These are phyloP conservation scores for Trachelus troglodyta DNA, from an alignment of 2,888 invertebrate species.

Conservation along the genomic window DNA sequence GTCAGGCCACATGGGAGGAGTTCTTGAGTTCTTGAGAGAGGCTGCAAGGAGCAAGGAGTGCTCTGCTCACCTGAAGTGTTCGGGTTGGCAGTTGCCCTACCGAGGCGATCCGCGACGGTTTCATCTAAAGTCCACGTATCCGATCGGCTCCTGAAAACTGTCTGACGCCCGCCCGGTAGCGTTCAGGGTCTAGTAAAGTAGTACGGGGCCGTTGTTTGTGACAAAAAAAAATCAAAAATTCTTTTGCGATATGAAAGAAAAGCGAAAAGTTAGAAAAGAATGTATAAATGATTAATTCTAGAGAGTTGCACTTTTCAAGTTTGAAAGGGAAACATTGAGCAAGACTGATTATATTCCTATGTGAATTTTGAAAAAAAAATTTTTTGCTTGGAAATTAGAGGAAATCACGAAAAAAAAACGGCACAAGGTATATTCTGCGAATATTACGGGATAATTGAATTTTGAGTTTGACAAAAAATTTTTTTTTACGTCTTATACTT, in stretches of 20 bases:
- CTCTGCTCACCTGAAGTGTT: slow-evolving; percentile 52
- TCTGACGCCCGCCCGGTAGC: slow-evolving; percentile 16
- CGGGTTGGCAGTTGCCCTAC: slow-evolving; percentile 57
- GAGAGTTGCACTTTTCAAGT: too few relatives aligned
- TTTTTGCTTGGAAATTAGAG: too few relatives aligned
- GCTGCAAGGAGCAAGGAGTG: slow-evolving; percentile 27
- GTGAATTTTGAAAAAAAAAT: too few relatives aligned
- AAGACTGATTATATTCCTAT: too few relatives aligned
- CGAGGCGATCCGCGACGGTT: slow-evolving; percentile 52
- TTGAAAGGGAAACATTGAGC: too few relatives aligned
- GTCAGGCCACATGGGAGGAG: slow-evolving; percentile 46
- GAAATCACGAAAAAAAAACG: too few relatives aligned
- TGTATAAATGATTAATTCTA: too few relatives aligned
- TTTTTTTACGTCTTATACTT: too few relatives aligned
- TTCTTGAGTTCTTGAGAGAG: slow-evolving; percentile 37
- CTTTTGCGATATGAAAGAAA: background rate
- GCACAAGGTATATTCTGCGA: too few relatives aligned
- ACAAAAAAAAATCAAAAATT: background rate
- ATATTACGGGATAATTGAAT: too few relatives aligned
- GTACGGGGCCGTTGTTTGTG: background rate
- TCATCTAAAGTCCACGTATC: slow-evolving; percentile 33
- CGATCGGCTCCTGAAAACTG: slow-evolving; percentile 26
- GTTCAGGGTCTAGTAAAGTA: background rate
- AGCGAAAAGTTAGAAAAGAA: too few relatives aligned
- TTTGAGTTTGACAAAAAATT: too few relatives aligned